A percentile compares a stretch with the other conserved stretches of the same genome.
phyloP scores from a whole-genome alignment of 2,888 invertebrate genomes.

The Drosophila flavopinicola region DNA sequence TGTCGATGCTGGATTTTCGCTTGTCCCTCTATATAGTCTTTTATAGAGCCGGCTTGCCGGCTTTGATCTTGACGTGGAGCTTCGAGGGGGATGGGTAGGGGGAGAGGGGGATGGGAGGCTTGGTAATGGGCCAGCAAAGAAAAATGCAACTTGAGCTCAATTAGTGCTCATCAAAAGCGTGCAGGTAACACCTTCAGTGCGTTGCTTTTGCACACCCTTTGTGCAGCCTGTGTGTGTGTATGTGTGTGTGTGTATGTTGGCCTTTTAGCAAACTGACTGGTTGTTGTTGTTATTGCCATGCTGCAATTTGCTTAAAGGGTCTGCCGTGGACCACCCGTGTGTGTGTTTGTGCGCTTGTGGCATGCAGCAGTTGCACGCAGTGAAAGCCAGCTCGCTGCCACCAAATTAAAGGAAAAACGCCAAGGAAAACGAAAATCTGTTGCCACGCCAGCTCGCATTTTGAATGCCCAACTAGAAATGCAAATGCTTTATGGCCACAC shows the following conservation, averaged over 20 bases:
- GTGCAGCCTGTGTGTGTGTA: constrained; percentile 11
- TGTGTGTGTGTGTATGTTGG: constrained; percentile 18
- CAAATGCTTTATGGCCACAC: constrained; percentile 62
- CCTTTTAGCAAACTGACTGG: constrained; percentile 52
- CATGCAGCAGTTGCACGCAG: constrained; percentile 21
- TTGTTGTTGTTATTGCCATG: constrained; percentile 38
- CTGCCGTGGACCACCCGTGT: constrained; percentile 61
- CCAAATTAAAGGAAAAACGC: not conserved
- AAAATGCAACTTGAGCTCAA: constrained; percentile 79
- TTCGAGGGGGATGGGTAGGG: too few species aligned
- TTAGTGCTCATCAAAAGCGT: constrained; percentile 80
- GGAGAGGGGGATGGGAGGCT: too few species aligned
- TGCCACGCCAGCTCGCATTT: constrained; percentile 48
- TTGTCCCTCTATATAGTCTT: constrained; percentile 60
- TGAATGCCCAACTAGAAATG: constrained; percentile 41
- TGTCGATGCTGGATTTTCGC: constrained; percentile 79
- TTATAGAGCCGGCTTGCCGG: constrained; percentile 65
- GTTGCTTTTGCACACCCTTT: constrained; percentile 73
- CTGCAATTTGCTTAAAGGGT: constrained; percentile 67
- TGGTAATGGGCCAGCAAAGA: constrained; percentile 68
- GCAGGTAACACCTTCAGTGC: constrained; percentile 79
- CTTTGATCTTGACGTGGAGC: constrained; percentile 70
- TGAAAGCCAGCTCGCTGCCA: constrained; percentile 47
- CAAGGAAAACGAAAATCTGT: constrained; percentile 25
- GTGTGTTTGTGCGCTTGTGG: constrained; percentile 18